phyloP scores from a whole-genome alignment of 2,113 vertebrate genomes.

The Perca flavescens region DNA sequence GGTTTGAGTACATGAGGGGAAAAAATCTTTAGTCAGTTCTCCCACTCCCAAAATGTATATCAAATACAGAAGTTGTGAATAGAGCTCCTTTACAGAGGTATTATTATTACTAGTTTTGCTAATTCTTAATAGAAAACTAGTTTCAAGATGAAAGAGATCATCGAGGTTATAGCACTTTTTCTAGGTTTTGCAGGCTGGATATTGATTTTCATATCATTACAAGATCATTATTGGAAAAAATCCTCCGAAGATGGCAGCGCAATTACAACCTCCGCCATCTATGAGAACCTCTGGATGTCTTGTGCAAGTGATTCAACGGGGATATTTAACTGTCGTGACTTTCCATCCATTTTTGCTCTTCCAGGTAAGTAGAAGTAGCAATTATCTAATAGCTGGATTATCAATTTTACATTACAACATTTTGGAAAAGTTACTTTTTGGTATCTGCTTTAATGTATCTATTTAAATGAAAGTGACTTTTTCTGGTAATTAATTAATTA shows the following conservation, averaged over 20 bases:
- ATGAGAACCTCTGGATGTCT: slow-evolving; percentile 93
- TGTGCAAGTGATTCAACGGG: slow-evolving; percentile 91
- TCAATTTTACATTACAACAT: neutral
- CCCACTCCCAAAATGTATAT: slow-evolving; percentile 69
- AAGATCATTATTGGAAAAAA: slow-evolving; percentile 85
- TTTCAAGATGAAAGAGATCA: slow-evolving; percentile 73
- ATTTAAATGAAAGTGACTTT: neutral
- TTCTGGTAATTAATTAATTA: neutral
- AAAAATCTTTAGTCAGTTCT: slow-evolving; percentile 62
- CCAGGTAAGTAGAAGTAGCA: slow-evolving; percentile 80
- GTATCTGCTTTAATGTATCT: neutral
- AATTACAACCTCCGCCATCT: slow-evolving; percentile 88
- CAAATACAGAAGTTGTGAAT: slow-evolving; percentile 55
- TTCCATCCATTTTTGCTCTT: slow-evolving; percentile 90
- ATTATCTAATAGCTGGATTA: neutral
- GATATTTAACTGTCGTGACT: slow-evolving; percentile 88
- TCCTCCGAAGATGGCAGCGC: slow-evolving; percentile 86
- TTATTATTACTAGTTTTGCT: slow-evolving; percentile 33
- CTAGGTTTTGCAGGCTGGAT: slow-evolving; percentile 83
- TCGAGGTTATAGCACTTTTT: slow-evolving; percentile 86
- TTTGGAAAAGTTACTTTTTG: neutral
- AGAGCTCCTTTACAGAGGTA: slow-evolving; percentile 58
- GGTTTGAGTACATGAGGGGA: slow-evolving; percentile 50
- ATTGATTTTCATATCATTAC: slow-evolving; percentile 83
- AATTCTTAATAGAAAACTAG: slow-evolving; percentile 67